Base-by-base conservation (phyloP, 2,113 vertebrate species). In the Pelobates fuscus region DNA sequence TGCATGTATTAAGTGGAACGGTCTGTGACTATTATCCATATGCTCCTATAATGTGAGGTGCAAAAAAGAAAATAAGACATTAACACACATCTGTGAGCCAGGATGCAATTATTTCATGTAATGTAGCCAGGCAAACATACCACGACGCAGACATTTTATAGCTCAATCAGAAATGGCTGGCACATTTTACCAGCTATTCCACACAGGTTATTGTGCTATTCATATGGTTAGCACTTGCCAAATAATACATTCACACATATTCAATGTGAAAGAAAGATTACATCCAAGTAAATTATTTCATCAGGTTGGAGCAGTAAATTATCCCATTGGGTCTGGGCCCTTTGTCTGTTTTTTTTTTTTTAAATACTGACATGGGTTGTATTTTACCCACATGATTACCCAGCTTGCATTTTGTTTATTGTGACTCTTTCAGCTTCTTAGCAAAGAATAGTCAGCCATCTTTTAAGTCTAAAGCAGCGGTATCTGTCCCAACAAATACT, bases 71-170 rank as follows among this genome's bases (percentile, higher is more conserved):
- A 81, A 83, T 82, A 86, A 82, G 80, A 80, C 61, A 25, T 75
- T 75, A 70, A 80, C 78, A 80, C 81, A 79, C 82, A 87, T 83
- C 84, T 88, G 86, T 81, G 84, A 80, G 78, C 75, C 82, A 83
- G 83, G 82, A 86, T 86, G 80, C 80, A 83, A 73, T 83, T 87
- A 84, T 81, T 82, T 68, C 46, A 77, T 54, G 81, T 80, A 77
- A 62, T 77, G 76, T 78, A 82, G 78, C 77, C 77, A 29, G 25
- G 66, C 77, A 80, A 70, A 64, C 78, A 20, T 71, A 69, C 81
- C 81, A 63, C 80, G 78, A 79, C 59, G 80, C 83, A 85, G 85
- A 82, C 80, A 12, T 80, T 86, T 88, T 85, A 87, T 78, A 81
- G 75, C 82, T 70, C 80, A 76, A 57, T 78, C 85, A 82, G 78